Conservation (phyloP, 2,888 invertebrate species). For the Hedychridium roseum region DNA sequence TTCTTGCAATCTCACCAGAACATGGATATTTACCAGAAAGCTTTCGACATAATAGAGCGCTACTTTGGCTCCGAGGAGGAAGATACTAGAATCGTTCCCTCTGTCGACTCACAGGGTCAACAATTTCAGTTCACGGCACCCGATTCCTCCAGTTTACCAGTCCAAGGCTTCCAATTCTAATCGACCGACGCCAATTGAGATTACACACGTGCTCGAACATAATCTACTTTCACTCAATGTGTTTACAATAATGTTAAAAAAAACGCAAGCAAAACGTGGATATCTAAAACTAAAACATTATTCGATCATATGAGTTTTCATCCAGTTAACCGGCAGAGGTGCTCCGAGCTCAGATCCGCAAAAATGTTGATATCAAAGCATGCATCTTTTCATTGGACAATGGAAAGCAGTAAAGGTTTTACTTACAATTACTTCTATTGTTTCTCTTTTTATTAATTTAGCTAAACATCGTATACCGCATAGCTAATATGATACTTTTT, state of each 20-base stretch:
- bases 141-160: constrained; percentile 67
- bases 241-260: background rate
- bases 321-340: constrained; percentile 18
- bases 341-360: constrained; percentile 20
- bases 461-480: constrained; percentile 24
- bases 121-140: constrained; percentile 67
- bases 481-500: constrained; percentile 33
- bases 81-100: constrained; percentile 80
- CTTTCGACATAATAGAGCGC: constrained; percentile 95
- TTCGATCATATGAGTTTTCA: constrained; percentile 17
- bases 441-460: constrained; percentile 28
- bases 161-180: constrained; percentile 85
- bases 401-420: constrained; percentile 30
- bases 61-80: constrained; percentile 95
- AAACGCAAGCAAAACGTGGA: background rate
- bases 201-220: constrained; percentile 26
- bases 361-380: background rate
- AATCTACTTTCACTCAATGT: background rate
- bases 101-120: constrained; percentile 78
- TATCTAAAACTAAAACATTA: constrained; percentile 22
- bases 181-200: constrained; percentile 25
- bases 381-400: constrained; percentile 15
- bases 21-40: constrained; percentile 95
- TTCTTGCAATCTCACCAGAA: constrained; percentile 97
- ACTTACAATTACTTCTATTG: constrained; percentile 26